phyloP scores from a whole-genome alignment of 2,113 vertebrate genomes.

The Phasianus colchicus region DNA sequence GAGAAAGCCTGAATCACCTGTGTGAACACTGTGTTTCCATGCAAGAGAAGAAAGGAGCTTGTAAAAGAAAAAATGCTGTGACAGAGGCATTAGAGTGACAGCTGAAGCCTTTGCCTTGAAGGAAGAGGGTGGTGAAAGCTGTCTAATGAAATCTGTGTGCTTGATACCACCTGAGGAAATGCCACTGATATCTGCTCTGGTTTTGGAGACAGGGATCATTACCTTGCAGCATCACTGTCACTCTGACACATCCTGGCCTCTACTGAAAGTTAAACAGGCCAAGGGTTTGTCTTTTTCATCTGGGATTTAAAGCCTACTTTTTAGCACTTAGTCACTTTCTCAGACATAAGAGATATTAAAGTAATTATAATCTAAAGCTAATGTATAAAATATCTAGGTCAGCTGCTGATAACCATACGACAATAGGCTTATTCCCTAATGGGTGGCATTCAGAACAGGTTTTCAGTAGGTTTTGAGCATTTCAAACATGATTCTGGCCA shows the following conservation, averaged over 20 bases:
- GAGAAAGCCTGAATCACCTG: not conserved
- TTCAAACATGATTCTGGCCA: not conserved
- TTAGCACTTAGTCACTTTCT: not conserved
- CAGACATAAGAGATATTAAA: not conserved
- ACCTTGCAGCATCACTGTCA: not conserved
- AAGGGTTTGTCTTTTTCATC: not conserved
- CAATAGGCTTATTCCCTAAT: not conserved
- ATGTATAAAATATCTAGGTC: not conserved
- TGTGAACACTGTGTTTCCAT: fast-evolving
- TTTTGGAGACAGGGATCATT: not conserved
- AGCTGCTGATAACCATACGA: not conserved
- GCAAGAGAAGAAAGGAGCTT: not conserved
- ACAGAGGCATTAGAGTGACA: not conserved
- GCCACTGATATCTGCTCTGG: not conserved
- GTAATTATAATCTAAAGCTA: not conserved
- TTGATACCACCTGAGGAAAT: not conserved
- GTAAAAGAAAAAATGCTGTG: not conserved
- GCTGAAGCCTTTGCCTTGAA: not conserved
- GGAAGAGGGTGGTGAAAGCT: fast-evolving
- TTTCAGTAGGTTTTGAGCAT: not conserved
- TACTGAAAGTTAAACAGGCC: not conserved
- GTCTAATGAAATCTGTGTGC: not conserved
- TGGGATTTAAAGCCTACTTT: not conserved
- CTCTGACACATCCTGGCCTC: not conserved
- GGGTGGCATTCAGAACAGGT: not conserved